These are phyloP conservation scores for Castor canadensis DNA, from an alignment of 2,113 vertebrate genomes.

Conservation along the genomic window DNA sequence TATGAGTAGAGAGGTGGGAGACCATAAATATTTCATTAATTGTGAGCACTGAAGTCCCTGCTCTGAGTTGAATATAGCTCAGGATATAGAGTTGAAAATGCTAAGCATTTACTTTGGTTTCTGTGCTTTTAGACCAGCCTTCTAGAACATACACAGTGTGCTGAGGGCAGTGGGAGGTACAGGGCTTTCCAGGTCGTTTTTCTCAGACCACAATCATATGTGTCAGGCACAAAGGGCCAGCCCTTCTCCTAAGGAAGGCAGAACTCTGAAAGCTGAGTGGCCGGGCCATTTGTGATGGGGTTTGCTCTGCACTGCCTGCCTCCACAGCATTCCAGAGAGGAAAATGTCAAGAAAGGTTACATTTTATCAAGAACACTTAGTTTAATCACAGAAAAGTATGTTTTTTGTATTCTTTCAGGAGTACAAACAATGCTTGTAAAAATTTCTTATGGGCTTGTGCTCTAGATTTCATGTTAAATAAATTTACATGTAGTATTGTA, in stretches of 20 bases:
- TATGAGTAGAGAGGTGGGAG: background rate
- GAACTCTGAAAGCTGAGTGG: background rate
- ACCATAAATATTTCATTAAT: background rate
- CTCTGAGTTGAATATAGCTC: background rate
- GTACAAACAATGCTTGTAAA: background rate
- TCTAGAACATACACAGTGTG: background rate
- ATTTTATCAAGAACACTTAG: background rate
- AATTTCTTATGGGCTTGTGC: background rate
- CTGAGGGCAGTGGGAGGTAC: background rate
- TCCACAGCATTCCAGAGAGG: background rate
- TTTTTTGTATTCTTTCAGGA: background rate
- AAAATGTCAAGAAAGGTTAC: background rate
- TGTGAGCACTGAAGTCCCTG: background rate
- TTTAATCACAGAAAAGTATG: background rate
- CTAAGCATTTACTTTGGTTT: too few species aligned
- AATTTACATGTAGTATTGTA: background rate
- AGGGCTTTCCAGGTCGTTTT: background rate
- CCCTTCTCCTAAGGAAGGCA: background rate
- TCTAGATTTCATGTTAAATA: background rate
- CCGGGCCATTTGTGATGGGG: background rate
- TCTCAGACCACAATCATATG: background rate
- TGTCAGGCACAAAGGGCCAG: too few species aligned
- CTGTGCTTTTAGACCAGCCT: background rate
- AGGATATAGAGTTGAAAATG: background rate
- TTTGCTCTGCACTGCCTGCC: too few species aligned